Evolutionary conservation across 2,113 vertebrate genomes (phyloP).

Genomic region (Apaloderma vittatum): DNA sequence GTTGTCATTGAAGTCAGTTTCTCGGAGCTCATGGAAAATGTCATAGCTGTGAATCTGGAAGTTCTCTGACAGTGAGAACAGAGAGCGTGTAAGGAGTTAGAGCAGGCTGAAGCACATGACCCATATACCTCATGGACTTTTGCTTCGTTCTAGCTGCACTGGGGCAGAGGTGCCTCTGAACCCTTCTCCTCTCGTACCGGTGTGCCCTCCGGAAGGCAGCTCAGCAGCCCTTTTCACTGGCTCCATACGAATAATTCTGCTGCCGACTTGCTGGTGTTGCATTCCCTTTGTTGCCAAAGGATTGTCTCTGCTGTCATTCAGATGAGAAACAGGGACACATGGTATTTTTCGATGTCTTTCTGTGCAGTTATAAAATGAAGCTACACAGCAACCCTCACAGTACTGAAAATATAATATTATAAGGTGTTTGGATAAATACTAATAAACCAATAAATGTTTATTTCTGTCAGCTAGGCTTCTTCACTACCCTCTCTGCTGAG

Average conservation of each 20-base stretch:
- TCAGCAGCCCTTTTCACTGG: not conserved
- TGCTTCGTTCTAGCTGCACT: accelerated
- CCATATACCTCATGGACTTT: not conserved
- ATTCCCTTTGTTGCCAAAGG: not conserved
- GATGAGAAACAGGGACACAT: not conserved
- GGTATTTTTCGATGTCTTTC: not conserved
- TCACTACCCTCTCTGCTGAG: not conserved
- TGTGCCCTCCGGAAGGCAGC: not conserved
- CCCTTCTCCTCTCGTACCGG: accelerated
- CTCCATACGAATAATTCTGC: not conserved
- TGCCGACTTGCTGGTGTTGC: not conserved
- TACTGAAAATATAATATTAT: not conserved
- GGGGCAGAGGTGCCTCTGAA: not conserved
- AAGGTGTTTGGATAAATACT: not conserved
- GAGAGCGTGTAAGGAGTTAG: accelerated
- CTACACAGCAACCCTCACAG: not conserved
- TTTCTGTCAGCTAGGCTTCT: not conserved
- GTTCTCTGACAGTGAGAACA: not conserved
- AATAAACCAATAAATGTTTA: not conserved
- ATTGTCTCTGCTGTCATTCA: not conserved
- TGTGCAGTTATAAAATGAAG: not conserved
- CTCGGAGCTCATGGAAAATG: not conserved
- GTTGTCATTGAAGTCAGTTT: not conserved
- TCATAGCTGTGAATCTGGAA: not conserved
- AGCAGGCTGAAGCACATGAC: not conserved